Percentiles rank a stretch among this genome's conserved stretches.
phyloP scores from a whole-genome alignment of 2,888 invertebrate genomes.

The Smittia aterrima region DNA sequence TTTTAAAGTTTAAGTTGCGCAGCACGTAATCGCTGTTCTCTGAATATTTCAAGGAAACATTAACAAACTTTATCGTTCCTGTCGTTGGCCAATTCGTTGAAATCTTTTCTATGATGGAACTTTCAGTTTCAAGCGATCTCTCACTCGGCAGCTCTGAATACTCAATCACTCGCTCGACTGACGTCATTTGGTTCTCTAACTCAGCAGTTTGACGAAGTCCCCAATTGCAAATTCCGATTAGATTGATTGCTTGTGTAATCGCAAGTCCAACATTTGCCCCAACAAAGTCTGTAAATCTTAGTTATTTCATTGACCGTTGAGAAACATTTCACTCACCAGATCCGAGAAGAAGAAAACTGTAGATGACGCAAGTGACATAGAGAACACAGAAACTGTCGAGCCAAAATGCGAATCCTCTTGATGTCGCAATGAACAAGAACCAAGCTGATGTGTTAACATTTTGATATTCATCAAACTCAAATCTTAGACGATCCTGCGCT shows the following conservation, averaged over 20 bases:
- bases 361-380: conserved; percentile 65
- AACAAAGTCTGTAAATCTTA: conserved; percentile 43
- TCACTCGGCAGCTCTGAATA: conserved; percentile 59
- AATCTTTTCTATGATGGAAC: conserved; percentile 50
- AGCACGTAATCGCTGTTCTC: conserved; percentile 58
- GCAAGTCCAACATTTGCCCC: conserved; percentile 58
- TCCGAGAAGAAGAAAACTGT: conserved; percentile 61
- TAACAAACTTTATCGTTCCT: conserved; percentile 56
- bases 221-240: conserved; percentile 61
- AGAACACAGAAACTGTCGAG: conserved; percentile 68
- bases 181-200: conserved; percentile 62
- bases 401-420: conserved; percentile 71
- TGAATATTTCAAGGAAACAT: conserved; percentile 58
- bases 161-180: conserved; percentile 66
- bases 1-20: conserved; percentile 56
- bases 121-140: conserved; percentile 47
- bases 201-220: conserved; percentile 69
- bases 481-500: conserved; percentile 59
- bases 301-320: too few relatives aligned
- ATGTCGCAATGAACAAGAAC: conserved; percentile 67
- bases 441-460: conserved; percentile 68
- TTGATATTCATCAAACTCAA: conserved; percentile 60
- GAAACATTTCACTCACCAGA: not conserved
- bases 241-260: conserved; percentile 57
- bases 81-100: conserved; percentile 56